Base-by-base conservation (phyloP, 2,888 invertebrate genomes). In the Zaprionus obscuricornis region DNA sequence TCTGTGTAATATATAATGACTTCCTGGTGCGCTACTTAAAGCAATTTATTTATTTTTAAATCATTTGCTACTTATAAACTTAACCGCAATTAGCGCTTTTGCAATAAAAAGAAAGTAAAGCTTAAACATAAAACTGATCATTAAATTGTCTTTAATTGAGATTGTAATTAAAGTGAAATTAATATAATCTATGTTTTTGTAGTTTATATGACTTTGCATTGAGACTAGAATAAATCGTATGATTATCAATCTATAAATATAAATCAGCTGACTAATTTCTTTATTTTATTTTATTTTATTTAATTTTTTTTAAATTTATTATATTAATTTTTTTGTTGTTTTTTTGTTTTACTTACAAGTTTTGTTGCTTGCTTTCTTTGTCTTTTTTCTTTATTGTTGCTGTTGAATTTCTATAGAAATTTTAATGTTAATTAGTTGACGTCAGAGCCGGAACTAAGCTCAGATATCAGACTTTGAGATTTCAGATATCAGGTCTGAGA, bases 381-480 rank as follows among this genome's bases (percentile, higher is more conserved):
- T 17, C 13, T 7, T 37, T 43, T 42, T 22, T 36, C 46, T 47
- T 29, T 10, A n/a, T 10, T 39, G n/a, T 45, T 20, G 18, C 39
- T 27, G 17, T 55, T 33, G 29, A 43, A 34, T 66, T 49, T 33
- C 51, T 49, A 27, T 56, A 51, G 45, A 70, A 70, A 70, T 51
- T 31, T 10, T 39, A 8, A 43, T 42, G 34, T 40, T 49, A 60
- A 27, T 78, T 55, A 45, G 56, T 55, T 67, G 67, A 62, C 70
- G 66, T 73, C 65, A 56, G 52, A 83, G 79, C 74, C 78, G 78
- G 83, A 78, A 78, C 83, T 76, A 68, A 59, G 66, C 60, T 51
- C 50, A 26, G 31, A 37, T 1, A 18, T 39, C 26, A 47, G 47
- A 62, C 46, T 55, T 46, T n/a, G n/a, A n/a, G n/a, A n/a, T n/a